Conservation (phyloP, 2,888 invertebrate genomes). For the Cheilosia urbana region DNA sequence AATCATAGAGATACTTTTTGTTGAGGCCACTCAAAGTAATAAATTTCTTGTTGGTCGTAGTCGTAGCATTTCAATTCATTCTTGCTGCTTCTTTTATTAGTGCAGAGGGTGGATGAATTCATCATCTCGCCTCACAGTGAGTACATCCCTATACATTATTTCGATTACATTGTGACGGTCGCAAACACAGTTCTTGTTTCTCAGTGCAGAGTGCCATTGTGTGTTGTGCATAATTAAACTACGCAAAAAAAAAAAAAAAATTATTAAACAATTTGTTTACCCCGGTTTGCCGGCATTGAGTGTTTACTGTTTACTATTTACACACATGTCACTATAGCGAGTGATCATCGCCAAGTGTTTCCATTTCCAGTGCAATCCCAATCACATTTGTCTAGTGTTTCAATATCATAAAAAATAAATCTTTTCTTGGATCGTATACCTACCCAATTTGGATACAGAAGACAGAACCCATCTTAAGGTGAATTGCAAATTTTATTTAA, state of each 20-base stretch:
- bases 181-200: too few relatives aligned
- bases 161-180: too few relatives aligned
- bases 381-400: not conserved
- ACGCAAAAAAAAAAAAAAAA: constrained; percentile 4
- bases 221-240: constrained; percentile 16
- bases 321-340: constrained; percentile 1
- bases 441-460: constrained; percentile 46
- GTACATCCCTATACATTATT: too few relatives aligned
- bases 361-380: not conserved
- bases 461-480: constrained; percentile 19
- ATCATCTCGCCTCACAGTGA: too few relatives aligned
- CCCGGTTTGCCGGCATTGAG: not conserved
- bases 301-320: constrained; percentile 17
- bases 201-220: constrained; percentile 10
- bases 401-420: not conserved
- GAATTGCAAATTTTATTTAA: constrained; percentile 14
- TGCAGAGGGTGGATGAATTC: too few relatives aligned
- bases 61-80: not conserved
- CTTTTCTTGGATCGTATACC: not conserved
- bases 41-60: not conserved
- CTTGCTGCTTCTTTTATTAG: not conserved
- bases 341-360: not conserved
- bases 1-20: not conserved
- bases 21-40: not conserved
- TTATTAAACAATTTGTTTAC: constrained; percentile 23